A percentile compares a stretch with the other conserved stretches of the same genome.
Evolutionary conservation across 2,113 vertebrate genomes (phyloP).

Genomic region (Motacilla alba): DNA sequence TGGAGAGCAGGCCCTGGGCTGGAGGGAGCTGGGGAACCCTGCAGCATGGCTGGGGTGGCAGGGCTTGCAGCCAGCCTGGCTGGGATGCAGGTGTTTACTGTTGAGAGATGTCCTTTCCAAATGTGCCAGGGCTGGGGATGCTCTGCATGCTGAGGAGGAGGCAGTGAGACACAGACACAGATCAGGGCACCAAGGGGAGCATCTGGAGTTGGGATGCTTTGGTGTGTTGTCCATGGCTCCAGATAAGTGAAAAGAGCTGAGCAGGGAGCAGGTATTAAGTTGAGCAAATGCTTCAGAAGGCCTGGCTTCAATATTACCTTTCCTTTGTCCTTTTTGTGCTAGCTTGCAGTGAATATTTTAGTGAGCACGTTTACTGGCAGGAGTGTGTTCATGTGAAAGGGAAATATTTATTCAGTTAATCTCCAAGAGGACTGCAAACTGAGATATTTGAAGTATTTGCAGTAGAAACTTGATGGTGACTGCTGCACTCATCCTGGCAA

Average conservation of each 20-base stretch:
- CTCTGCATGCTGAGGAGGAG: not conserved
- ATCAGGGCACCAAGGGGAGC: not conserved
- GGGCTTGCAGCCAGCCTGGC: not conserved
- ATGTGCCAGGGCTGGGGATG: rapidly evolving
- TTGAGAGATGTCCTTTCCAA: not conserved
- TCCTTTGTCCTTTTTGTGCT: not conserved
- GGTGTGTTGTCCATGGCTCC: rapidly evolving
- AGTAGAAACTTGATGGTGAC: not conserved
- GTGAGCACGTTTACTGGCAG: not conserved
- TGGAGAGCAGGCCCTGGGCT: not conserved
- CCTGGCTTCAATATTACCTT: not conserved
- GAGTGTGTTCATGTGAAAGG: not conserved
- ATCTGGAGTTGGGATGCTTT: not conserved
- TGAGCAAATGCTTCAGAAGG: not conserved
- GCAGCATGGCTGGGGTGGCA: not conserved
- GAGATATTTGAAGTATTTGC: not conserved
- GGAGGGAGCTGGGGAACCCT: not conserved
- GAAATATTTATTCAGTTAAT: constrained; percentile 31
- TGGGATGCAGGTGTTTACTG: not conserved
- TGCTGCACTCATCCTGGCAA: not conserved
- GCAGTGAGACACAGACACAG: rapidly evolving
- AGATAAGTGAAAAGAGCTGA: not conserved
- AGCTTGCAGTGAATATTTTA: not conserved
- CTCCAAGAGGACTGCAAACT: not conserved
- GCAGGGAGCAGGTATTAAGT: not conserved